Evolutionary conservation across 2,888 invertebrate genomes (phyloP).

Genomic region (Caenorhabditis plicata): DNA sequence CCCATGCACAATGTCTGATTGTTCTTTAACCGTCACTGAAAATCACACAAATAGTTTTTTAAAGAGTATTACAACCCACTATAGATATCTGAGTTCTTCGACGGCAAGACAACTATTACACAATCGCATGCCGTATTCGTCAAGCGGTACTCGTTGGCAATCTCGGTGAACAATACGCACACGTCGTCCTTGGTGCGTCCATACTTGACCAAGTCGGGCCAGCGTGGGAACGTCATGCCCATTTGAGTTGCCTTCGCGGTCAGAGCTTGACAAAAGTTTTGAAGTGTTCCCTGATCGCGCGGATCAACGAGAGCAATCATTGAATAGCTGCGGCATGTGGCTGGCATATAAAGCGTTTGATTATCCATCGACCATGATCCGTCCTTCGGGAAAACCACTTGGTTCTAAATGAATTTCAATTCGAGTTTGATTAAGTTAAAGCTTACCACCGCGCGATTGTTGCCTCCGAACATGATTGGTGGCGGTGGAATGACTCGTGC

Average conservation of each 20-base stretch:
- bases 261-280: conserved; percentile 50
- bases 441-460: conserved; percentile 27
- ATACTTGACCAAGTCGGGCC: conserved; percentile 58
- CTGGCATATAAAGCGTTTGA: conserved; percentile 54
- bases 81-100: conserved; percentile 59
- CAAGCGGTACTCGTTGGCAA: conserved; percentile 45
- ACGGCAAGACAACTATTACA: conserved; percentile 53
- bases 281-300: conserved; percentile 47
- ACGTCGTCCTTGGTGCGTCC: conserved; percentile 44
- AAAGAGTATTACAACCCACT: conserved; percentile 25
- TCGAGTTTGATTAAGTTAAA: too few relatives aligned
- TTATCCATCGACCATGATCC: conserved; percentile 60
- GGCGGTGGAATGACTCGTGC: conserved; percentile 60
- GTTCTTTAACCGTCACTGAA: conserved; percentile 56
- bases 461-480: conserved; percentile 54
- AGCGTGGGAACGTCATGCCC: conserved; percentile 58
- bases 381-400: conserved; percentile 54
- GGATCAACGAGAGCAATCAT: conserved; percentile 55
- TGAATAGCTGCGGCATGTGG: conserved; percentile 50
- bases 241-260: conserved; percentile 50
- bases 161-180: conserved; percentile 46
- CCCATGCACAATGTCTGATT: conserved; percentile 52
- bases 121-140: conserved; percentile 51
- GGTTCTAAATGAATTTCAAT: conserved; percentile 41
- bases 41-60: background rate